Evolutionary conservation across 2,113 vertebrate species (phyloP).

Genomic region (Pteronura brasiliensis): DNA sequence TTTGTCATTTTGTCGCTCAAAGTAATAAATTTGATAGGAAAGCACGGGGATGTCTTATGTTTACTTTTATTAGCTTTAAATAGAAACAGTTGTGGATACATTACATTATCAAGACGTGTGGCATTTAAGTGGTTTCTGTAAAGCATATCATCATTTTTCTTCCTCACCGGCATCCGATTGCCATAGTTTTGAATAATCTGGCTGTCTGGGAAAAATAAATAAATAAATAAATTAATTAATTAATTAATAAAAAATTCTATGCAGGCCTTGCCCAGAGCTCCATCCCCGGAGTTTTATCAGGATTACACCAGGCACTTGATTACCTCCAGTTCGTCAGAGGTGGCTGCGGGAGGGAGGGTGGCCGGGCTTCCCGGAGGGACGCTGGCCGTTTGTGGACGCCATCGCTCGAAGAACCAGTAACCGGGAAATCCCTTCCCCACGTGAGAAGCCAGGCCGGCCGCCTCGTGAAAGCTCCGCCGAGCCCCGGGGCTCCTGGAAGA

Average conservation of each 20-base stretch:
- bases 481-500: background rate
- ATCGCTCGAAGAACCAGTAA: accelerated
- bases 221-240: background rate
- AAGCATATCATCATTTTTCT: constrained; percentile 76
- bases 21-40: constrained; percentile 88
- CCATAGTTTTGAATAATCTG: constrained; percentile 83
- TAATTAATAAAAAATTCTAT: constrained; percentile 64
- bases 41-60: constrained; percentile 84
- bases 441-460: background rate
- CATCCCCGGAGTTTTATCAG: constrained; percentile 55
- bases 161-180: constrained; percentile 77
- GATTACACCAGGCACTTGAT: constrained; percentile 64
- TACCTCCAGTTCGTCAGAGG: constrained; percentile 62
- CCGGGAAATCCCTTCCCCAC: accelerated
- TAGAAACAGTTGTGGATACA: constrained; percentile 88
- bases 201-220: constrained; percentile 74
- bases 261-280: constrained; percentile 54
- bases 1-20: constrained; percentile 91
- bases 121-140: constrained; percentile 83
- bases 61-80: constrained; percentile 89
- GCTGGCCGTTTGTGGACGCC: accelerated
- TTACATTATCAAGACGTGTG: constrained; percentile 78
- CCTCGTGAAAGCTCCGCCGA: accelerated
- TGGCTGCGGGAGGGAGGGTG: background rate
- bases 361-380: background rate